These are phyloP conservation scores for Orthosia gothica DNA, from an alignment of 2,888 invertebrate species.

Conservation along the genomic window DNA sequence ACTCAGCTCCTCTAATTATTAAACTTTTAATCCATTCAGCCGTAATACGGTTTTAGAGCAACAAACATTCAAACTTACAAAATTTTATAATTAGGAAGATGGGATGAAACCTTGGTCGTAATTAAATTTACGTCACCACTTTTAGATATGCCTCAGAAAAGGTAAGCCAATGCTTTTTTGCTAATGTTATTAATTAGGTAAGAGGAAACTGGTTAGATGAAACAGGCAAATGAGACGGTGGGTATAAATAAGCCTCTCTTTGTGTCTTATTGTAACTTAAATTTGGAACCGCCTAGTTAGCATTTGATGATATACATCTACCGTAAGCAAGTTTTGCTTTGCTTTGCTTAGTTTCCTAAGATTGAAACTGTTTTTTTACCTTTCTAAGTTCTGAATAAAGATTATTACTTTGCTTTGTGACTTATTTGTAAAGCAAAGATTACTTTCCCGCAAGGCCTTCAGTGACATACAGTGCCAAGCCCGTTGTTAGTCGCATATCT, in stretches of 20 bases:
- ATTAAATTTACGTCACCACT: conserved; percentile 23
- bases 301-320: no score
- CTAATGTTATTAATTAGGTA: conserved; percentile 11
- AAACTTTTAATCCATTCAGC: neutral
- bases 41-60: neutral
- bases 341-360: no score
- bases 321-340: no score
- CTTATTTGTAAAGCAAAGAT: no score
- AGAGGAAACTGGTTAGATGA: neutral
- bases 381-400: no score
- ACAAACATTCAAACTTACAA: conserved; percentile 9
- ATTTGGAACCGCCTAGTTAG: no score
- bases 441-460: no score
- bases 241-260: neutral
- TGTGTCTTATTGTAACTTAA: neutral
- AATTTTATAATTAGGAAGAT: conserved; percentile 7
- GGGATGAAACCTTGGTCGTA: neutral
- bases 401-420: no score
- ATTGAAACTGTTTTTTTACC: no score
- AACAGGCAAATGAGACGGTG: neutral
- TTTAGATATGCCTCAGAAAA: conserved; percentile 12
- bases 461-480: no score
- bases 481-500: neutral
- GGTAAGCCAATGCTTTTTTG: conserved; percentile 1
- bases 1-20: neutral